A percentile compares a stretch with the other conserved stretches of the same genome.
These are phyloP conservation scores for Heliconius ethilla DNA, from an alignment of 2,888 invertebrate species.

Conservation along the genomic window DNA sequence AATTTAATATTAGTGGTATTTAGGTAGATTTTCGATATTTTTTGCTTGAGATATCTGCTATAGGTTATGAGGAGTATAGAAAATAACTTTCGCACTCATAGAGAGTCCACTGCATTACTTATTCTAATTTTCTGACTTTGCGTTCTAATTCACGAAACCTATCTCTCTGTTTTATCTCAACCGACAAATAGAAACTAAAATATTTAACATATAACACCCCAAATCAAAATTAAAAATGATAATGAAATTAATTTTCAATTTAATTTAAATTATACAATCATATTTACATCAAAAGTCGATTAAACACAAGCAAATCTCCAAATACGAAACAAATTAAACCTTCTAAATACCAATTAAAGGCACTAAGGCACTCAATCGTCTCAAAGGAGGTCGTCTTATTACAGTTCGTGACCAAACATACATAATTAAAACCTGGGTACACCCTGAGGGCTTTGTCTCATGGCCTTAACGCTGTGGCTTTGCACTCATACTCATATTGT, in stretches of 20 bases:
- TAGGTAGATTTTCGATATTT: background rate
- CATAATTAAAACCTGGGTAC: conserved; percentile 44
- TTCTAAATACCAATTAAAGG: conserved; percentile 40
- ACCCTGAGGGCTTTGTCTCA: conserved; percentile 42
- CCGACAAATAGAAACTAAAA: background rate
- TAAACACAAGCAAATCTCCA: conserved; percentile 6
- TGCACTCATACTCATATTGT: conserved; percentile 33
- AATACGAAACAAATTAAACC: conserved; percentile 35
- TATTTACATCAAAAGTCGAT: background rate
- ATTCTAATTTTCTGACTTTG: too few relatives aligned
- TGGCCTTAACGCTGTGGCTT: conserved; percentile 34
- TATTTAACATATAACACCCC: background rate
- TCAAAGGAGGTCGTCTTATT: conserved; percentile 42
- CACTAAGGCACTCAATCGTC: conserved; percentile 38
- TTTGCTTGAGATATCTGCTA: background rate
- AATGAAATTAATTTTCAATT: background rate
- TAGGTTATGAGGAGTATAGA: background rate
- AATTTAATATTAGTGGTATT: background rate
- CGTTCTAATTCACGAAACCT: background rate
- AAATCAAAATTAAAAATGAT: too few relatives aligned
- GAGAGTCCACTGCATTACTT: too few relatives aligned
- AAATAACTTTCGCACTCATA: too few relatives aligned
- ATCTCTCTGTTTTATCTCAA: background rate
- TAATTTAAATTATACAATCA: background rate
- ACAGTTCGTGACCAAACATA: conserved; percentile 44